These are phyloP conservation scores for Hyles vespertilio DNA, from an alignment of 1,140 invertebrate genomes.

Conservation along the genomic window DNA sequence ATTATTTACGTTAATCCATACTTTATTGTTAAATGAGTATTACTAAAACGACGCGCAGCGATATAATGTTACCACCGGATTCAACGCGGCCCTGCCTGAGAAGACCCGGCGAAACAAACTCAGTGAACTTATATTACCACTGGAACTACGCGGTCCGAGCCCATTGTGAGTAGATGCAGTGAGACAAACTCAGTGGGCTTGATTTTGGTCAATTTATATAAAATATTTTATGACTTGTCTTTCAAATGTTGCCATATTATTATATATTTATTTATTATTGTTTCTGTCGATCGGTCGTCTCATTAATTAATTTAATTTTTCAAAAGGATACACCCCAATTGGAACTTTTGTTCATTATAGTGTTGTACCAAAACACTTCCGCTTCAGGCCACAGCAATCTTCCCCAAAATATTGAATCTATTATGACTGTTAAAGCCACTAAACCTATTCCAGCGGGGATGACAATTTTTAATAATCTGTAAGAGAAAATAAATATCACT, in stretches of 20 bases:
- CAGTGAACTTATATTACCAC: too few relatives aligned
- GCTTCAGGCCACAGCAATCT: slow-evolving; percentile 97
- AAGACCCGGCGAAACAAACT: too few relatives aligned
- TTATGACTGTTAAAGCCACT: slow-evolving; percentile 83
- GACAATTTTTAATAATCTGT: slow-evolving; percentile 83
- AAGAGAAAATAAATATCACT: slow-evolving; percentile 27
- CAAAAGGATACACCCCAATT: slow-evolving; percentile 97
- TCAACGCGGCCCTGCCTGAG: too few relatives aligned
- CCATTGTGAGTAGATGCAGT: too few relatives aligned
- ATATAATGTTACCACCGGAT: too few relatives aligned
- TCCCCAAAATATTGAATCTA: slow-evolving; percentile 97
- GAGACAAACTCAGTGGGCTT: too few relatives aligned
- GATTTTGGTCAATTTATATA: too few relatives aligned
- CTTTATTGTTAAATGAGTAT: too few relatives aligned
- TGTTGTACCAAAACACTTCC: slow-evolving; percentile 98
- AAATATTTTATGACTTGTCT: neutral
- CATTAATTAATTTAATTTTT: neutral
- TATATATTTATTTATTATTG: neutral
- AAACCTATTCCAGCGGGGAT: slow-evolving; percentile 83
- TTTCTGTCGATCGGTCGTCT: too few relatives aligned
- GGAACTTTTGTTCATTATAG: slow-evolving; percentile 94
- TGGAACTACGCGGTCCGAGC: too few relatives aligned
- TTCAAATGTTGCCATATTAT: neutral
- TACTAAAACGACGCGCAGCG: too few relatives aligned
- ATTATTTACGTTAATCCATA: too few relatives aligned